These are phyloP conservation scores for Argopecten irradians DNA, from an alignment of 1,140 invertebrate genomes.

Conservation along the genomic window DNA sequence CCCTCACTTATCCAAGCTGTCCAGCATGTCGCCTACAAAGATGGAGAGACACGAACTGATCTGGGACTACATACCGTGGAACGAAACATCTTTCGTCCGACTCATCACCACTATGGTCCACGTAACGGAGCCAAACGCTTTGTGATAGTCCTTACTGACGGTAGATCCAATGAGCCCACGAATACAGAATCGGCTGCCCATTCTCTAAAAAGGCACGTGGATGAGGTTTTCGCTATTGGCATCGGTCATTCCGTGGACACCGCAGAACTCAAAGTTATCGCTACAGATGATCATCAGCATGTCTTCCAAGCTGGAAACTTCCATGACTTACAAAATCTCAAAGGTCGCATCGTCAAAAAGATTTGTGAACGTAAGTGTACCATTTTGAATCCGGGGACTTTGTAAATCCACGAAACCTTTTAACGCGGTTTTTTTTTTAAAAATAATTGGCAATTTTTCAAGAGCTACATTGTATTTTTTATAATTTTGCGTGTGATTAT, in stretches of 20 bases:
- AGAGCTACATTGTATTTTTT: no score
- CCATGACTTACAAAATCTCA: slow-evolving; percentile 13
- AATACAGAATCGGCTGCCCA: neutral
- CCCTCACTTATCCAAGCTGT: slow-evolving; percentile 27
- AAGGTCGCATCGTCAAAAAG: slow-evolving; percentile 24
- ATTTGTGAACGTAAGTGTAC: slow-evolving; percentile 43
- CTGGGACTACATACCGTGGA: neutral
- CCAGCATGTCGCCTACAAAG: slow-evolving; percentile 29
- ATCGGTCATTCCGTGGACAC: slow-evolving; percentile 25
- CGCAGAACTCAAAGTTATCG: neutral
- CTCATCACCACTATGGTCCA: slow-evolving; percentile 35
- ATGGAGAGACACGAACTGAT: slow-evolving; percentile 47
- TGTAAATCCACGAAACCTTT: no score
- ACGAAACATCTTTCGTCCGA: neutral
- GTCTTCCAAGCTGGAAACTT: neutral
- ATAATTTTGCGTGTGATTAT: no score
- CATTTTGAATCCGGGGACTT: no score
- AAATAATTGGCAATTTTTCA: no score
- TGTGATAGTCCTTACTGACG: slow-evolving; percentile 49
- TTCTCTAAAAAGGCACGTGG: slow-evolving; percentile 13
- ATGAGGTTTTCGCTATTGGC: slow-evolving; percentile 35
- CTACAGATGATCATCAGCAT: slow-evolving; percentile 28
- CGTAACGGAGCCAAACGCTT: slow-evolving; percentile 23
- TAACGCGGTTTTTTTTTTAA: no score
- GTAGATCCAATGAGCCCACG: slow-evolving; percentile 33